A percentile compares a stretch with the other conserved stretches of the same genome.
These are phyloP conservation scores for Octonoba sinensis DNA, from an alignment of 2,888 invertebrate genomes.

Conservation along the genomic window DNA sequence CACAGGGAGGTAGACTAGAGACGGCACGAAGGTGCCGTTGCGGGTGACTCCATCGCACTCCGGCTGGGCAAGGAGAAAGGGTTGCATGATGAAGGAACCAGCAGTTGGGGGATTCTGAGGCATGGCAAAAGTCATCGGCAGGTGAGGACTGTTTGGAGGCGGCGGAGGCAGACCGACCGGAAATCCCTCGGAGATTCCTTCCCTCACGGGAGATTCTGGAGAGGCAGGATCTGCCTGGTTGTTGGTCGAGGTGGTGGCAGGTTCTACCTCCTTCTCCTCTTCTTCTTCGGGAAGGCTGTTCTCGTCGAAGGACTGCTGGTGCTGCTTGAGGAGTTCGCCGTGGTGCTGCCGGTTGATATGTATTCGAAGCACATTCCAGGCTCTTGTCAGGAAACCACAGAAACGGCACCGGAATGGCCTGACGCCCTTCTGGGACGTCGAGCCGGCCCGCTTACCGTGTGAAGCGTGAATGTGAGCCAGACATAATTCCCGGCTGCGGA, in stretches of 20 bases:
- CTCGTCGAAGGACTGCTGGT: constrained; percentile 31
- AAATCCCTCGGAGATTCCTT: constrained; percentile 36
- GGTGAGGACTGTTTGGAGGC: constrained; percentile 66
- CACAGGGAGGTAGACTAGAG: constrained; percentile 94
- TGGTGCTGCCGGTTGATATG: constrained; percentile 74
- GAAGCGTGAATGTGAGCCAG: constrained; percentile 69
- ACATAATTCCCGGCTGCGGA: constrained; percentile 69
- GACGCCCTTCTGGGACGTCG: constrained; percentile 56
- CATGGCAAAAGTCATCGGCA: constrained; percentile 71
- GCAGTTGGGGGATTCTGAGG: constrained; percentile 69
- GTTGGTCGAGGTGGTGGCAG: not conserved
- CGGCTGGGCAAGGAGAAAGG: constrained; percentile 84
- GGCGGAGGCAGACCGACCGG: constrained; percentile 53
- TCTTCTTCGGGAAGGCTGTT: constrained; percentile 66
- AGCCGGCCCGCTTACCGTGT: constrained; percentile 66
- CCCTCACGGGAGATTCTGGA: constrained; percentile 65
- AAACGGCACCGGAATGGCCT: constrained; percentile 70
- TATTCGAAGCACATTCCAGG: constrained; percentile 70
- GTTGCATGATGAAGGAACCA: constrained; percentile 85
- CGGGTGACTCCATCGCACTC: constrained; percentile 62
- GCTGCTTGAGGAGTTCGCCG: constrained; percentile 69
- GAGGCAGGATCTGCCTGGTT: constrained; percentile 37
- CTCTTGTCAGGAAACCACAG: constrained; percentile 69
- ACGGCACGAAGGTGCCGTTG: constrained; percentile 82
- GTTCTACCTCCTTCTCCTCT: constrained; percentile 2